A percentile compares a stretch with the other conserved stretches of the same genome.
phyloP scores from a whole-genome alignment of 23 tunicate genomes.

The Ascidia mentula region DNA sequence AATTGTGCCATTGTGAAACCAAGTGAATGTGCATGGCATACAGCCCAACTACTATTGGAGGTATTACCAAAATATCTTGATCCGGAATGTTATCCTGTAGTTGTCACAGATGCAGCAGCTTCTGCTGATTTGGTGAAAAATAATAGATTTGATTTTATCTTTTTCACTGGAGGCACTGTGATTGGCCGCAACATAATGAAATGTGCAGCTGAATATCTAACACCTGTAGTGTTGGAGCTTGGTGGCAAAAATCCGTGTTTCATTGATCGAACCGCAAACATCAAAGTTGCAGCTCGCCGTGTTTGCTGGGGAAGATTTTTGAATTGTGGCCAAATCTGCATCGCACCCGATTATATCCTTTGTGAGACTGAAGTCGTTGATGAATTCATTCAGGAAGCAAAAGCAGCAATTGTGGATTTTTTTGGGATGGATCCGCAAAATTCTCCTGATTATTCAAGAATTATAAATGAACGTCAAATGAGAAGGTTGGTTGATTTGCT shows the following conservation, averaged over 20 bases:
- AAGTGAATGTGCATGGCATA: slow-evolving; percentile 48
- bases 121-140: slow-evolving; percentile 43
- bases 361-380: slow-evolving; percentile 19
- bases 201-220: slow-evolving; percentile 80
- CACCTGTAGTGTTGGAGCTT: slow-evolving; percentile 82
- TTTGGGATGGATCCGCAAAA: slow-evolving; percentile 38
- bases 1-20: slow-evolving; percentile 74
- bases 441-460: slow-evolving; percentile 35
- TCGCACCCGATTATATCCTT: slow-evolving; percentile 65
- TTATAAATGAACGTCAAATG: slow-evolving; percentile 67
- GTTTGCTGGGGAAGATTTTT: slow-evolving; percentile 46
- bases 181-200: slow-evolving; percentile 70
- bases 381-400: slow-evolving; percentile 30
- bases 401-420: slow-evolving; percentile 15
- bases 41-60: slow-evolving; percentile 29
- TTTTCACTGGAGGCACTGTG: slow-evolving; percentile 81
- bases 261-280: slow-evolving; percentile 45
- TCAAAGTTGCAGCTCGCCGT: slow-evolving; percentile 50
- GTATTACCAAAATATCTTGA: slow-evolving; percentile 55
- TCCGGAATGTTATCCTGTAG: slow-evolving; percentile 50
- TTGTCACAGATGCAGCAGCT: slow-evolving; percentile 39
- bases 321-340: slow-evolving; percentile 78
- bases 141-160: slow-evolving; percentile 64
- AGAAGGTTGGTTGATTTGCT: slow-evolving; percentile 37
- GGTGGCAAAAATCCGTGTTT: slow-evolving; percentile 91